Percentiles rank a stretch among this genome's conserved stretches.
Conservation (phyloP, 1,140 invertebrate genomes). For the Papilio polyxenes region DNA sequence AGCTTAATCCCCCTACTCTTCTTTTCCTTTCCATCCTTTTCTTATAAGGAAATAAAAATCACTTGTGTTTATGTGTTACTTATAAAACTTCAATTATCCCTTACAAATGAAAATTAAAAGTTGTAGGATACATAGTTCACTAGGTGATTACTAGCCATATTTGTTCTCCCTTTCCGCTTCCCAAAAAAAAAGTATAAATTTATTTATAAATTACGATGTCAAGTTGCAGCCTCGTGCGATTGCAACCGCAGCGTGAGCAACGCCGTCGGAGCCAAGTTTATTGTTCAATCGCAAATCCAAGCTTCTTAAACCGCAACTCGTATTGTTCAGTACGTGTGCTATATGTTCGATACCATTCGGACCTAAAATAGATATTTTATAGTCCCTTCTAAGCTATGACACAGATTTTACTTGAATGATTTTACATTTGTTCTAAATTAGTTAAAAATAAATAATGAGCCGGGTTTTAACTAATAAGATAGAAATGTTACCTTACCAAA, state of each 20-base stretch:
- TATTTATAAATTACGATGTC: constrained; percentile 56
- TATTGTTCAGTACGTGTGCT: constrained; percentile 68
- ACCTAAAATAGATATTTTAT: constrained; percentile 51
- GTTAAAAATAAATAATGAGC: not conserved
- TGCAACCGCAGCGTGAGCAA: constrained; percentile 71
- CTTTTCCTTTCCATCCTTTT: too few species aligned
- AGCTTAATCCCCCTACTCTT: too few species aligned
- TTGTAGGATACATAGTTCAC: too few species aligned
- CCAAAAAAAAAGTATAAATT: not conserved
- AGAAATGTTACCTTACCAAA: constrained; percentile 65
- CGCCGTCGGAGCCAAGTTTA: constrained; percentile 71
- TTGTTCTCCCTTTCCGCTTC: too few species aligned
- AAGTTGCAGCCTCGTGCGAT: constrained; percentile 77
- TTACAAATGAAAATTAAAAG: too few species aligned
- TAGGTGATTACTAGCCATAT: too few species aligned
- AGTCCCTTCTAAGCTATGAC: not conserved
- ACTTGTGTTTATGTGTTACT: too few species aligned
- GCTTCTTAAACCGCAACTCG: constrained; percentile 62
- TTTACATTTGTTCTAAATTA: not conserved
- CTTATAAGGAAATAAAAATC: too few species aligned
- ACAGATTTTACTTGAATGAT: not conserved
- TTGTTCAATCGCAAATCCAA: constrained; percentile 76
- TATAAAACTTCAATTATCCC: too few species aligned
- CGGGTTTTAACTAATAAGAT: not conserved
- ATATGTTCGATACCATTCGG: constrained; percentile 69